phyloP scores from a whole-genome alignment of 2,797 vertebrate species.

The Cyprinodon diabolis region DNA sequence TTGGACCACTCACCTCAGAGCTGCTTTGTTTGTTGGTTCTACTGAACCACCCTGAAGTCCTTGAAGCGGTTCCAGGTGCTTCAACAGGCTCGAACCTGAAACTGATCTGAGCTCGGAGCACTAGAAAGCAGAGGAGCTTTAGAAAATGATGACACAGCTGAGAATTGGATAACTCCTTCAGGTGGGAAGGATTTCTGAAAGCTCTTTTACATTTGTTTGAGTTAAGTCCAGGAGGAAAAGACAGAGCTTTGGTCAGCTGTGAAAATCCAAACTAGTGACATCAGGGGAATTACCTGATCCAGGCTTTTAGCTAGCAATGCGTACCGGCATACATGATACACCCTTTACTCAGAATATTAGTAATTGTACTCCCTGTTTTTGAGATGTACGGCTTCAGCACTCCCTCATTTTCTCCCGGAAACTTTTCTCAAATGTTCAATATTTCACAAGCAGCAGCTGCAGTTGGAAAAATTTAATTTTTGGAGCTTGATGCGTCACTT shows the following conservation, averaged over 20 bases:
- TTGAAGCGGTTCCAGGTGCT: constrained; percentile 68
- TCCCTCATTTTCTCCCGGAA: too few species aligned
- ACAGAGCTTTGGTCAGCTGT: not conserved
- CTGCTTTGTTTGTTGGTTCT: constrained; percentile 68
- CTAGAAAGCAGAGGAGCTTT: constrained; percentile 46
- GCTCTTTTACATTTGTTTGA: constrained; percentile 19
- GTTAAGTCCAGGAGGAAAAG: constrained; percentile 7
- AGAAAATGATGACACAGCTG: constrained; percentile 67
- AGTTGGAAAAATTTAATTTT: too few species aligned
- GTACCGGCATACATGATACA: too few species aligned
- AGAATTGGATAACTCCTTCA: constrained; percentile 36
- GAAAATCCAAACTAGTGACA: not conserved
- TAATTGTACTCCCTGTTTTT: too few species aligned
- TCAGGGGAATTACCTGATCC: not conserved
- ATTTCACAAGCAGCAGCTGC: too few species aligned
- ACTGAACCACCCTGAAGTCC: constrained; percentile 63
- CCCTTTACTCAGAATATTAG: too few species aligned
- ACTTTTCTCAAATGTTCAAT: too few species aligned
- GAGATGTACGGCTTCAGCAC: too few species aligned
- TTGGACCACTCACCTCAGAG: constrained; percentile 56
- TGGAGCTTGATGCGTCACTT: too few species aligned
- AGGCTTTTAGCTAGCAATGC: too few species aligned
- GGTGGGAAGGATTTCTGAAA: constrained; percentile 36
- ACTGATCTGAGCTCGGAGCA: constrained; percentile 36
- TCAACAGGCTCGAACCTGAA: constrained; percentile 50